Conservation (phyloP, 1,140 invertebrate species). For the Cherax destructor region DNA sequence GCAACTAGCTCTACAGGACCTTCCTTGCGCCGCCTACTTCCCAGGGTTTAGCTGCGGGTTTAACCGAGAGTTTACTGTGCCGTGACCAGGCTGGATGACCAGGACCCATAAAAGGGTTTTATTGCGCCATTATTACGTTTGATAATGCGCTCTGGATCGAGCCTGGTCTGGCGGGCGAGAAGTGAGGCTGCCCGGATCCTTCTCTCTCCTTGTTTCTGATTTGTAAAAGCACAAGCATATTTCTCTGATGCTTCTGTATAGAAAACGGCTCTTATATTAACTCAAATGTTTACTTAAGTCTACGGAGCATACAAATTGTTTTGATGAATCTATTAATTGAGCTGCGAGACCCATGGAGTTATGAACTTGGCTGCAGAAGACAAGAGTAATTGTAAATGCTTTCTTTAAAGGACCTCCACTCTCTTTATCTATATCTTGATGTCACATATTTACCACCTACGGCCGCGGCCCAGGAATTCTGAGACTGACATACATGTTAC, state of each 20-base stretch:
- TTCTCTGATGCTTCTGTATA: not conserved
- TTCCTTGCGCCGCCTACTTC: not conserved
- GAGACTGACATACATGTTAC: constrained; percentile 42
- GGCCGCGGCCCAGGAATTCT: constrained; percentile 38
- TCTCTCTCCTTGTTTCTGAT: not conserved
- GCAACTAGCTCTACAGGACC: constrained; percentile 5
- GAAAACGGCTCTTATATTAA: not conserved
- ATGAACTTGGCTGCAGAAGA: not conserved
- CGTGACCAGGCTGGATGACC: constrained; percentile 62
- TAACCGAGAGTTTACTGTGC: constrained; percentile 50
- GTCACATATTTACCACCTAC: constrained; percentile 59
- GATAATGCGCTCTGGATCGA: constrained; percentile 61
- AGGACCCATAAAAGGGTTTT: constrained; percentile 64
- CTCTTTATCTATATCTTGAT: constrained; percentile 60
- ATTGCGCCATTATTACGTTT: constrained; percentile 64
- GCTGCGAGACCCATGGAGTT: not conserved
- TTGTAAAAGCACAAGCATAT: not conserved
- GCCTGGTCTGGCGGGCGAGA: constrained; percentile 10
- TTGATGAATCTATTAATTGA: not conserved
- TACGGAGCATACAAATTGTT: not conserved
- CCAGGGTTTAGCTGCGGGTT: constrained; percentile 32
- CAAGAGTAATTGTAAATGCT: constrained; percentile 56
- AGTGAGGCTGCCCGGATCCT: not conserved
- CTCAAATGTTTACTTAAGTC: not conserved
- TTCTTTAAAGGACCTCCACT: constrained; percentile 43